phyloP scores from a whole-genome alignment of 2,888 invertebrate species.

The Drosophila kuntzei region DNA sequence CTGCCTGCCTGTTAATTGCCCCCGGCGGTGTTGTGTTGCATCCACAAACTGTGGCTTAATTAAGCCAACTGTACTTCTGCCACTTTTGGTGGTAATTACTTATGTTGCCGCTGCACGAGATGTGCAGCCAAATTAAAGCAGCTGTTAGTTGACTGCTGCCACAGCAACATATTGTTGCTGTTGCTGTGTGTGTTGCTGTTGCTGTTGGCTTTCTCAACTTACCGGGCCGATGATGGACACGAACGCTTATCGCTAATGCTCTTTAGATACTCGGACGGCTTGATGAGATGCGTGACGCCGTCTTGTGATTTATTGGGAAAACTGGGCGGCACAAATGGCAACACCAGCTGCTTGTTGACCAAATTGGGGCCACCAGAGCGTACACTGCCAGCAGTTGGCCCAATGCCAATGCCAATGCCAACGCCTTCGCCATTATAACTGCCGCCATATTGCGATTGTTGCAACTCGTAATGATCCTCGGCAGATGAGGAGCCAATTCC shows the following conservation, averaged over 20 bases:
- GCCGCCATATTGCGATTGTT: slow-evolving; percentile 81
- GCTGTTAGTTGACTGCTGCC: slow-evolving; percentile 28
- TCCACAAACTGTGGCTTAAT: slow-evolving; percentile 55
- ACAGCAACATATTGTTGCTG: background rate
- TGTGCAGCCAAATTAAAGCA: slow-evolving; percentile 57
- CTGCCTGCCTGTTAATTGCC: slow-evolving; percentile 55
- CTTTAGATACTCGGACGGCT: slow-evolving; percentile 95
- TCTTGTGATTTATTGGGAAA: slow-evolving; percentile 90
- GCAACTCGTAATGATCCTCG: slow-evolving; percentile 83
- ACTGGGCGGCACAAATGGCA: slow-evolving; percentile 96
- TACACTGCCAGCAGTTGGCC: slow-evolving; percentile 42
- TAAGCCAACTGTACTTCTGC: slow-evolving; percentile 71
- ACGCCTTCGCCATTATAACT: slow-evolving; percentile 53
- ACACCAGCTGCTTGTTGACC: slow-evolving; percentile 93
- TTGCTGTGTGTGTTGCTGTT: background rate
- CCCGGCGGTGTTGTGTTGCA: slow-evolving; percentile 18
- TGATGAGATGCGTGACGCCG: slow-evolving; percentile 93
- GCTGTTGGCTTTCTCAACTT: slow-evolving; percentile 65
- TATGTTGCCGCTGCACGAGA: slow-evolving; percentile 68
- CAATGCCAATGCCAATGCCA: slow-evolving; percentile 9
- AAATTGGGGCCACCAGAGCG: slow-evolving; percentile 87
- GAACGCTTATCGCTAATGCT: slow-evolving; percentile 90
- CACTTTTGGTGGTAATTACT: slow-evolving; percentile 65
- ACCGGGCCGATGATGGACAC: slow-evolving; percentile 86
- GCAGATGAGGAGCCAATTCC: slow-evolving; percentile 77